phyloP scores from a whole-genome alignment of 2,113 vertebrate genomes.

The Oreochromis tanganicae region DNA sequence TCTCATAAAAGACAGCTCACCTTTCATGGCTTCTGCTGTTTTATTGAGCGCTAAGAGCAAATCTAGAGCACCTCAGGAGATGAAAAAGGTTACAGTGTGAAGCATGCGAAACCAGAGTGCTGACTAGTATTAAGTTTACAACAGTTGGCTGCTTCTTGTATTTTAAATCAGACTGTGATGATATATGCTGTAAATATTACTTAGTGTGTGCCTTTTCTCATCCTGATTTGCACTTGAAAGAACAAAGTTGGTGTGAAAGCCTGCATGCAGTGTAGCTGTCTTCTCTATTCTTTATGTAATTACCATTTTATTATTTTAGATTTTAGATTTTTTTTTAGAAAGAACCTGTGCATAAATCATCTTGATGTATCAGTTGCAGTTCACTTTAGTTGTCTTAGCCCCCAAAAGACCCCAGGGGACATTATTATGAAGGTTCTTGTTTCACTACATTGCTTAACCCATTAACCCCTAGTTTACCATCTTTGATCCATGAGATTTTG shows the following conservation, averaged over 20 bases:
- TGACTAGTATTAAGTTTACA: constrained; percentile 18
- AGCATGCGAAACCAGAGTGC: constrained; percentile 19
- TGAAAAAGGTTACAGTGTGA: constrained; percentile 32
- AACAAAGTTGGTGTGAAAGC: background rate
- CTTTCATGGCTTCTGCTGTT: constrained; percentile 61
- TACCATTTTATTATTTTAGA: background rate
- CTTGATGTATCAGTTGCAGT: background rate
- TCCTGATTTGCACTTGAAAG: background rate
- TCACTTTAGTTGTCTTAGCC: background rate
- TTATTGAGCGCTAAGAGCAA: constrained; percentile 39
- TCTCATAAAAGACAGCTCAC: constrained; percentile 66
- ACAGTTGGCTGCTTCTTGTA: constrained; percentile 1
- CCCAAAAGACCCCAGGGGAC: background rate
- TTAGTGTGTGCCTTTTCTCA: background rate
- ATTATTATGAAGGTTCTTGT: too few species aligned
- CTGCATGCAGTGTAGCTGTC: background rate
- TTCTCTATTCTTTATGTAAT: background rate
- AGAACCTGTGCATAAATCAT: background rate
- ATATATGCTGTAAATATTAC: constrained; percentile 27
- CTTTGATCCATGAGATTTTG: too few species aligned
- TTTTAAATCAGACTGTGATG: background rate
- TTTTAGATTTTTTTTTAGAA: background rate
- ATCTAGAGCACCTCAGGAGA: constrained; percentile 1
- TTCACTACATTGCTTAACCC: too few species aligned
- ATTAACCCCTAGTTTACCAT: too few species aligned